A percentile compares a stretch with the other conserved stretches of the same genome.
Evolutionary conservation across 2,797 vertebrate species (phyloP).

Genomic region (Rhinoraja longicauda): DNA sequence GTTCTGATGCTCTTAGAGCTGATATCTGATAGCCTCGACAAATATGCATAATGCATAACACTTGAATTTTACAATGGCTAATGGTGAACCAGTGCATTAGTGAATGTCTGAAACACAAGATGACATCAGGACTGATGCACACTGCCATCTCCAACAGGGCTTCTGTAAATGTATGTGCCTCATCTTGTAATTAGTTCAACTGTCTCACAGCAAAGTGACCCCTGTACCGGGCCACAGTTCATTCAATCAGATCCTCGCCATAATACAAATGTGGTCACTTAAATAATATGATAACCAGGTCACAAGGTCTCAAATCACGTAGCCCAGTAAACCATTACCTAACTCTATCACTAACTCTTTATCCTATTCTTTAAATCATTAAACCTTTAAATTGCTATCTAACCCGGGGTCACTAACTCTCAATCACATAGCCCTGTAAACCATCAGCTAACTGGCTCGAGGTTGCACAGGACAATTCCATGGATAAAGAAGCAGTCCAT

Average conservation of each 20-base stretch:
- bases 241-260: background rate
- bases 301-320: background rate
- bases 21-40: background rate
- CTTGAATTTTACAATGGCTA: background rate
- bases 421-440: background rate
- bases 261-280: no score
- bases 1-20: background rate
- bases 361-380: no score
- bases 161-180: background rate
- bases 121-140: background rate
- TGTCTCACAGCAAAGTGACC: background rate
- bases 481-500: no score
- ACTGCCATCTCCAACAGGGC: background rate
- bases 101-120: background rate
- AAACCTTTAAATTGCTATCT: no score
- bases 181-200: background rate
- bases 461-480: no score
- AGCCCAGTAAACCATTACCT: background rate
- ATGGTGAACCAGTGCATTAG: background rate
- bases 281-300: background rate
- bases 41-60: slow-evolving; percentile 7
- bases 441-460: background rate
- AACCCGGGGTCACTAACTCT: background rate
- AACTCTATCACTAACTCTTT: no score
- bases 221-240: background rate